Conservation (phyloP, 1,140 invertebrate genomes). For the Bombus ignitus region DNA sequence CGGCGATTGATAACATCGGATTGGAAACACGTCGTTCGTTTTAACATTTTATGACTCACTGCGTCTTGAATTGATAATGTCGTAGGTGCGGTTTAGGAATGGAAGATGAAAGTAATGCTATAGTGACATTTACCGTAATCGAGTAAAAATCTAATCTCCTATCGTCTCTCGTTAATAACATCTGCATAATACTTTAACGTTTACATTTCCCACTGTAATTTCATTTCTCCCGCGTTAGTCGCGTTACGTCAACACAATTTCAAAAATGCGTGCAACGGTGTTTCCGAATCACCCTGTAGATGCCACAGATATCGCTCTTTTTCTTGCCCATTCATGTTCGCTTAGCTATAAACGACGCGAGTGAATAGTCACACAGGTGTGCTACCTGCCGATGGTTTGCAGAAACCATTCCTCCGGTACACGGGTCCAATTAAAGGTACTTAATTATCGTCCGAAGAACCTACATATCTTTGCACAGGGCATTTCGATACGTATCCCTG, state of each 20-base stretch:
- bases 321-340: slow-evolving; percentile 1
- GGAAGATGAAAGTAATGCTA: slow-evolving; percentile 12
- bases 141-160: not conserved
- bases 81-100: slow-evolving; percentile 5
- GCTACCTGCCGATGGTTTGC: not conserved
- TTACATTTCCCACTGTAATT: not conserved
- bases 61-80: not conserved
- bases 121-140: not conserved
- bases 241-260: too few species aligned
- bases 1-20: not conserved
- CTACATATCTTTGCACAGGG: not conserved
- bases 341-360: slow-evolving; percentile 12
- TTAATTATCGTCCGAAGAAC: slow-evolving; percentile 17
- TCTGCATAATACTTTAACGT: not conserved
- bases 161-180: not conserved
- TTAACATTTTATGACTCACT: not conserved
- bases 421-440: slow-evolving; percentile 10
- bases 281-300: not conserved
- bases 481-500: too few species aligned
- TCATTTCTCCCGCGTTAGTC: not conserved
- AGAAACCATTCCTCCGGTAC: slow-evolving; percentile 11
- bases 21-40: not conserved
- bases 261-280: not conserved
- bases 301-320: not conserved
- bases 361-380: slow-evolving; percentile 28